Percentiles rank a stretch among this genome's conserved stretches.
phyloP scores from a whole-genome alignment of 2,113 vertebrate genomes.

The Illadopsis cleaveri region DNA sequence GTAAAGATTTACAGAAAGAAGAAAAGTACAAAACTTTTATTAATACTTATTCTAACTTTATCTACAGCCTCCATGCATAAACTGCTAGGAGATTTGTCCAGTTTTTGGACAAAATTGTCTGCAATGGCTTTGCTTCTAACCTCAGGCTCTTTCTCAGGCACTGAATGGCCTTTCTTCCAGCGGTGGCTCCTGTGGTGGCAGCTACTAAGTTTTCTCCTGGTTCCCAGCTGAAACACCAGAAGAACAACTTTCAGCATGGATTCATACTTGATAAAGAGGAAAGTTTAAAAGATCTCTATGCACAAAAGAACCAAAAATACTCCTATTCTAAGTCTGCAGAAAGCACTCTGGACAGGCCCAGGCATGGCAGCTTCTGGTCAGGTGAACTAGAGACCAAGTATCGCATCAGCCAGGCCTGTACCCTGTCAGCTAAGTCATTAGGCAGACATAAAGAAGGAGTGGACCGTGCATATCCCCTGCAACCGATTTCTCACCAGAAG shows the following conservation, averaged over 20 bases:
- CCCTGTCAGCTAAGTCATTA: slow-evolving; percentile 15
- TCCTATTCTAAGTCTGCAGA: not conserved
- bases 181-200: not conserved
- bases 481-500: slow-evolving; percentile 76
- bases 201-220: slow-evolving; percentile 2
- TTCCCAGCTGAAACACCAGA: slow-evolving; percentile 14
- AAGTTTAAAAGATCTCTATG: not conserved
- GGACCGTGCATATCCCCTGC: slow-evolving; percentile 77
- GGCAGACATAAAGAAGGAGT: slow-evolving; percentile 54
- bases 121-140: not conserved
- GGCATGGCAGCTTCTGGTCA: not conserved
- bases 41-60: not conserved
- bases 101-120: not conserved
- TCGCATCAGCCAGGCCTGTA: slow-evolving; percentile 4
- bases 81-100: not conserved
- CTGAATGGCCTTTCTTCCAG: slow-evolving; percentile 62
- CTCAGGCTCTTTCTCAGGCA: slow-evolving; percentile 24
- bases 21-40: not conserved
- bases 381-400: not conserved
- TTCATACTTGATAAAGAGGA: slow-evolving; percentile 33
- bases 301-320: not conserved
- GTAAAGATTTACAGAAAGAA: not conserved
- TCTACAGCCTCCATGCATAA: not conserved
- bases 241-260: slow-evolving; percentile 33
- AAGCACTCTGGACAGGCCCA: not conserved